Evolutionary conservation across 2,888 invertebrate genomes (phyloP).

Genomic region (Hirtodrosophila histrioides): DNA sequence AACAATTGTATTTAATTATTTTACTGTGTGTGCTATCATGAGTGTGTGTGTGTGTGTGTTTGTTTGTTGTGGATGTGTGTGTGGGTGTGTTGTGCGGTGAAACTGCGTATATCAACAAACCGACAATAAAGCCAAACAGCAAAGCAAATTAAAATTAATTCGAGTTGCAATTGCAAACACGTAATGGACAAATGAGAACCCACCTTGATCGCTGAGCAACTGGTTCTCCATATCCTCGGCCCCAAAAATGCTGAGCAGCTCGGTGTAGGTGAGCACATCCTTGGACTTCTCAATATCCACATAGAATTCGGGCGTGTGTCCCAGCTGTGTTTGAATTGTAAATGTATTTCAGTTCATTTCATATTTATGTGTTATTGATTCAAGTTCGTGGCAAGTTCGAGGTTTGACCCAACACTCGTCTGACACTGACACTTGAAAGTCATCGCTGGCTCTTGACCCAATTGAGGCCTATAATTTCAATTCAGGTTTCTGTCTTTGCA

Average conservation of each 20-base stretch:
- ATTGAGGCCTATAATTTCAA: slow-evolving; percentile 2
- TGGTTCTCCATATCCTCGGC: slow-evolving; percentile 88
- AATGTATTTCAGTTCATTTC: slow-evolving; percentile 46
- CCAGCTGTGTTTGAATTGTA: slow-evolving; percentile 86
- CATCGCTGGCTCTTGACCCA: slow-evolving; percentile 57
- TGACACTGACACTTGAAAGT: slow-evolving; percentile 61
- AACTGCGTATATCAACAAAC: slow-evolving; percentile 40
- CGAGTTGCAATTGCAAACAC: slow-evolving; percentile 12
- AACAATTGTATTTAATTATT: slow-evolving; percentile 76
- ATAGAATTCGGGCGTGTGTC: slow-evolving; percentile 92
- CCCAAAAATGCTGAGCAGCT: slow-evolving; percentile 89
- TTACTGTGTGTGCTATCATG: slow-evolving; percentile 16
- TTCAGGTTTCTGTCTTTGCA: slow-evolving; percentile 4
- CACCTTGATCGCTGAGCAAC: slow-evolving; percentile 93
- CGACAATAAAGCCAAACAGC: slow-evolving; percentile 43
- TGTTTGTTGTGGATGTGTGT: slow-evolving; percentile 4
- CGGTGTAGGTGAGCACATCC: slow-evolving; percentile 88
- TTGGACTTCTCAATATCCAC: slow-evolving; percentile 86
- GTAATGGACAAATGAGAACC: slow-evolving; percentile 34
- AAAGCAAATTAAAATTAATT: slow-evolving; percentile 41
- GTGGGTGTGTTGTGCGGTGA: slow-evolving; percentile 22
- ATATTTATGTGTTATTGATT: slow-evolving; percentile 71
- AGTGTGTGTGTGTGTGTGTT: slow-evolving; percentile 14
- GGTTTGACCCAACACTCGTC: slow-evolving; percentile 3
- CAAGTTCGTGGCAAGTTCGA: slow-evolving; percentile 17